Percentiles rank a stretch among this genome's conserved stretches.
Evolutionary conservation across 1,140 invertebrate species (phyloP).

Genomic region (Zaprionus camerounensis): DNA sequence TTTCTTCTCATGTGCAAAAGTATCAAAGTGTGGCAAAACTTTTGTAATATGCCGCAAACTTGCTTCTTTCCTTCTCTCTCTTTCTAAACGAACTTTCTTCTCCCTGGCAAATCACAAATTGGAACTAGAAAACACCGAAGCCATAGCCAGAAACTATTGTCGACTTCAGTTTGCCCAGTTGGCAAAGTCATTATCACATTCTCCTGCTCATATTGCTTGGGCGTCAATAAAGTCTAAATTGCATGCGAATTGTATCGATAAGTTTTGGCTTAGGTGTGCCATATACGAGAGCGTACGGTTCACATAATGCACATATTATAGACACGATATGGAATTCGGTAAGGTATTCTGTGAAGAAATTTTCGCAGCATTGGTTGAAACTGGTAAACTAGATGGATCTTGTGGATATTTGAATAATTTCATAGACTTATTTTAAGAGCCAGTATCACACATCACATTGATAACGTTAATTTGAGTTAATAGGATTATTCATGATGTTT

Average conservation of each 20-base stretch:
- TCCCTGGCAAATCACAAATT: background rate
- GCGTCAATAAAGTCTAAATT: background rate
- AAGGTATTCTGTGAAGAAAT: too few relatives aligned
- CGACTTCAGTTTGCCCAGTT: background rate
- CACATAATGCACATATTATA: background rate
- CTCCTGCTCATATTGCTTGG: background rate
- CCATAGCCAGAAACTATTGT: conserved; percentile 5
- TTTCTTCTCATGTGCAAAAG: conserved; percentile 43
- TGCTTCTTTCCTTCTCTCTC: conserved; percentile 13
- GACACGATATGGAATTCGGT: background rate
- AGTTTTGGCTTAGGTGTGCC: background rate
- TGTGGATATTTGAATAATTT: too few relatives aligned
- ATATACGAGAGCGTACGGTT: background rate
- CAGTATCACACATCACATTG: too few relatives aligned
- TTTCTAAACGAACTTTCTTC: background rate
- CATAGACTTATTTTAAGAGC: too few relatives aligned
- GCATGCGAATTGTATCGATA: background rate
- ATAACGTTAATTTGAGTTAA: too few relatives aligned
- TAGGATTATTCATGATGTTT: too few relatives aligned
- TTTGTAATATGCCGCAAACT: conserved; percentile 75
- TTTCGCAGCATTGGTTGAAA: too few relatives aligned
- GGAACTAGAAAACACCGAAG: background rate
- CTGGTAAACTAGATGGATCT: too few relatives aligned
- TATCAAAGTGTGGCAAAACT: conserved; percentile 60
- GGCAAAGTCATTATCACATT: conserved; percentile 4